These are phyloP conservation scores for Ridgeia piscesae DNA, from an alignment of 1,140 invertebrate species.

Conservation along the genomic window DNA sequence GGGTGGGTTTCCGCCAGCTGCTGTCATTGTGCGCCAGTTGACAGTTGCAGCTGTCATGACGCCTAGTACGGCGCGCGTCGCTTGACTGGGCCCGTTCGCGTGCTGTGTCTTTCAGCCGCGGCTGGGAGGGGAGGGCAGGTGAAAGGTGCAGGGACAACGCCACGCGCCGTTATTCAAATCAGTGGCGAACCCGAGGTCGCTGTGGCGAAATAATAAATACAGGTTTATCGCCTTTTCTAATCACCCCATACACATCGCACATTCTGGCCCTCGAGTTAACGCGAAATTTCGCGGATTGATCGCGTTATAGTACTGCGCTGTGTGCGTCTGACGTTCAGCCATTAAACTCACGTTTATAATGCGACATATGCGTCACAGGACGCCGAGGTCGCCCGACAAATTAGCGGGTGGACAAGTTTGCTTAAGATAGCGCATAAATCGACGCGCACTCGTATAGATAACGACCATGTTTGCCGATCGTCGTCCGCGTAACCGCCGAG, in stretches of 20 bases:
- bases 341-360: no score
- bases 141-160: background rate
- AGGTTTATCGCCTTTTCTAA: background rate
- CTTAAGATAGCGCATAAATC: background rate
- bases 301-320: no score
- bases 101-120: background rate
- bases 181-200: background rate
- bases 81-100: background rate
- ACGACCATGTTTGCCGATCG: background rate
- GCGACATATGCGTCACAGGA: background rate
- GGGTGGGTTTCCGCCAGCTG: slow-evolving; percentile 2
- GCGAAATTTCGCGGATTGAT: background rate
- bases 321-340: no score
- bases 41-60: background rate
- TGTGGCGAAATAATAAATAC: background rate
- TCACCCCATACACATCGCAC: background rate
- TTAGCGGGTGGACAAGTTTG: background rate
- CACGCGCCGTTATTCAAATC: slow-evolving; percentile 3
- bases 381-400: background rate
- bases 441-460: background rate
- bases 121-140: background rate
- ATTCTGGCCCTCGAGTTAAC: background rate
- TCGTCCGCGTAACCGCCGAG: background rate
- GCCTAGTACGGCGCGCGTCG: background rate
- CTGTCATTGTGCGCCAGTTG: background rate